Evolutionary conservation across 2,797 vertebrate genomes (phyloP), one percentile per base, ranked within the genome.

Genomic region (Sebastes alutus): DNA sequence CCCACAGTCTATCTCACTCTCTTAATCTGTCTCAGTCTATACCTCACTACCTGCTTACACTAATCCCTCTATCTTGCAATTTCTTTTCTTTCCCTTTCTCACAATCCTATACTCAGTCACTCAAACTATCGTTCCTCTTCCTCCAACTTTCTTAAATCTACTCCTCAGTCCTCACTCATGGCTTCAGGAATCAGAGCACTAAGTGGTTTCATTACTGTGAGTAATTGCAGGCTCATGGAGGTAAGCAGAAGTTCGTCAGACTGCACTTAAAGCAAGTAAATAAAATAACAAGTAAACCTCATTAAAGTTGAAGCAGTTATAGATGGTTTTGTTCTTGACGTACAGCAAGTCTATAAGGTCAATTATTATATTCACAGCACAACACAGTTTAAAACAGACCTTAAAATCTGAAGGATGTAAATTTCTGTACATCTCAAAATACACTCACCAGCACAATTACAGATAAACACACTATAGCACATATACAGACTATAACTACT

Each of bases 1-100:
- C 67, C 72, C 72, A 55, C 79, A 1, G 30, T 73, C 83, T 73
- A 58, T 87, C 89, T 91, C 86, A 14, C 83, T 77, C 80, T 89
- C 84, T 84, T 88, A 87, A 89, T 93, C 89, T 89, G 82, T 80
- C 29, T 5, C 35, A 80, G 74, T 88, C 89, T 74, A 38, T 38
- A 75, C 84, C 87, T 77, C 81, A 78, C 80, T 77, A 87, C 88
- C 90, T 87, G 67, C 72, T 87, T 79, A 87, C 82, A 77, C 85
- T 89, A 92, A 93, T 92, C 92, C 89, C 64, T 74, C 80, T 33
- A 80, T 84, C 88, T 81, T 8, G 29, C 72, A 2, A 59, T 83
- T 83, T 81, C 67, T 69, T 75, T 81, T 74, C 80, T 80, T 56
- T 63, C 61, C 66, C 68, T 73, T 82, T 80, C 81, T 86, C 75